Base-by-base conservation (phyloP, 2,113 vertebrate genomes). In the Dendrocopos noguchii region DNA sequence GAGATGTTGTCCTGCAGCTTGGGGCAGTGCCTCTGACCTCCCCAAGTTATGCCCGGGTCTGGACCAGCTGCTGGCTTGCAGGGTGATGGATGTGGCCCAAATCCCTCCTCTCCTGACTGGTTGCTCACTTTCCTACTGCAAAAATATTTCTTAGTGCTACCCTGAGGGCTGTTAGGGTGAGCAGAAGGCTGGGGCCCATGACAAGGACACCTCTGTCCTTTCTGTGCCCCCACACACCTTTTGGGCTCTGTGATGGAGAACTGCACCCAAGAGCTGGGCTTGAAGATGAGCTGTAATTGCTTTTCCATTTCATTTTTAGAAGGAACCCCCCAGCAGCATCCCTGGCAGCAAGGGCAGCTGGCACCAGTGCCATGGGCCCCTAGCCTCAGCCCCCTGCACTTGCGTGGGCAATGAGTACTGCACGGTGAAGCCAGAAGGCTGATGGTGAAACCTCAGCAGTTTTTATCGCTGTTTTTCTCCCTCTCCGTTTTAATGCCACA, bases 361-460 rank as follows among this genome's bases (percentile, higher is more conserved):
- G 39, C 65, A 50, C 65, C 74, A 21, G 46, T 0, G 12, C 7
- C 0, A 0, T 1, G 20, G 28, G 31, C 47, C 67, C 61, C 25
- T 52, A 33, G 11, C 42, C 70, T 7, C 0, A 9, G 27, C 22
- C 27, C 22, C 33, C 7, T 12, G 44, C 0, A 1, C 64, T 36
- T 24, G 5, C 11, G 12, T 1, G 1, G 39, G 20, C 71, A 20
- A 0, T 1, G 4, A 12, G 39, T 2, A 8, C 76, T 52, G 67
- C 50, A 4, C 17, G 2, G 46, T 0, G 0, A 18, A 31, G n/a
- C 63, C 75, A 3, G 34, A n/a, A 46, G 21, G 3, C 7, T 64
- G n/a, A 1, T 3, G 47, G 16, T 1, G 2, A 7, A 70, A 39
- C 34, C 29, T n/a, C 66, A 7, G 59, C 42, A 3, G 3, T 28